These are phyloP conservation scores for Cryptoleucopteryx plumbea DNA, from an alignment of 2,113 vertebrate genomes.

Conservation along the genomic window DNA sequence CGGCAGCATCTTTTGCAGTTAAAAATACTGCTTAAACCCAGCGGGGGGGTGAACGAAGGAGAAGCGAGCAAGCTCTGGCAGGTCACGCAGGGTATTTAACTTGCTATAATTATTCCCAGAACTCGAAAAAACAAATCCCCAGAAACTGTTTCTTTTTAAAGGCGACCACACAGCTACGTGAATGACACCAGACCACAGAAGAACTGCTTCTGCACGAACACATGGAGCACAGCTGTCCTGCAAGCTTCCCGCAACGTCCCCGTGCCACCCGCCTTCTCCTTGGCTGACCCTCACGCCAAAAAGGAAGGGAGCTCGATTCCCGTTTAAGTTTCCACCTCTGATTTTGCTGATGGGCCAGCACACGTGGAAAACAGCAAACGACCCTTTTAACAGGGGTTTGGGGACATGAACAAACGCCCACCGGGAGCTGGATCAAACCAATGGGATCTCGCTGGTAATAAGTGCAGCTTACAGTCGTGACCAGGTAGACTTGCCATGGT, in stretches of 20 bases:
- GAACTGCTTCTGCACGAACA: background rate
- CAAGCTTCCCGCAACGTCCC: background rate
- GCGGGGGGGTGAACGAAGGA: background rate
- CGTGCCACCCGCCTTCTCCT: fast-evolving
- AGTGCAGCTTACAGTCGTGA: background rate
- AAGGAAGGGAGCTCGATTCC: background rate
- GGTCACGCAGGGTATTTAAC: background rate
- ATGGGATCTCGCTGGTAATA: fast-evolving
- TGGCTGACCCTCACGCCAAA: background rate
- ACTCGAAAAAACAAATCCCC: background rate
- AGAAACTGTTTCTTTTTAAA: background rate
- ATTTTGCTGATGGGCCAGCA: background rate
- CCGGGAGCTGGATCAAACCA: background rate
- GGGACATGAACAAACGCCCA: background rate
- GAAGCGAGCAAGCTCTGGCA: background rate
- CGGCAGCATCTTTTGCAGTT: background rate
- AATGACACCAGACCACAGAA: background rate
- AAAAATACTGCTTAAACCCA: background rate
- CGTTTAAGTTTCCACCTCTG: background rate
- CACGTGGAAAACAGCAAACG: fast-evolving
- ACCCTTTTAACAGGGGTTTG: background rate
- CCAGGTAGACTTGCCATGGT: background rate
- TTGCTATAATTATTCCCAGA: background rate
- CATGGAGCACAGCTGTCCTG: fast-evolving
- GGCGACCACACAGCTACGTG: background rate